Base-by-base conservation (phyloP, 2,113 vertebrate genomes). In the Odontesthes bonariensis region DNA sequence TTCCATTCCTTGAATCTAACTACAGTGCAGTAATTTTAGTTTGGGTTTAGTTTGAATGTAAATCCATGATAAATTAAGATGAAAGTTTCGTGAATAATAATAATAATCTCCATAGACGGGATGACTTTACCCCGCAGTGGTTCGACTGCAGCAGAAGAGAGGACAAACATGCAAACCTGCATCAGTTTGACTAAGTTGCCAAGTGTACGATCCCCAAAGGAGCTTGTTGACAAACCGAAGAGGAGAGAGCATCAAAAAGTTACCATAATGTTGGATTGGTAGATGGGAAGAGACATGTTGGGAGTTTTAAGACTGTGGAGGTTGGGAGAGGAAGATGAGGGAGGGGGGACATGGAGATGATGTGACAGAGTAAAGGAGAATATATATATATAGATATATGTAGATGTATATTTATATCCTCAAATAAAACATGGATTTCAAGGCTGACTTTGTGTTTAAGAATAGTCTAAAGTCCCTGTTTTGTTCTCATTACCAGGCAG, bases 401-500 rank as follows among this genome's bases (percentile, higher is more conserved):
- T 47, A 47, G 17, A 17, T 16, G 5, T 17, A 47, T 47, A 47
- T 47, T 17, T 47, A 47, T 52, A 20, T 42, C 22, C 12, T 55
- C 9, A 47, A 19, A 31, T 35, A 13, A 61, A 22, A 12, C 19
- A 1, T 57, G 10, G 17, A 73, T 75, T 32, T 60, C 53, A 64
- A 42, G 12, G 23, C 68, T 57, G 38, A 0, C 2, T 57, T 59
- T 14, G 42, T 70, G 35, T 10, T 38, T 38, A 38, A 38, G 1
- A 38, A 38, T 57, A 14, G 33, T 22, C 10, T 44, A 32, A 44
- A 16, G 38, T 46, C 40, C 19, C 17, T 27, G 40, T 1, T 73
- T 62, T 73, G 32, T 71, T 76, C 54, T 61, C 33, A 5, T 63
- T 46, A 23, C 22, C 86, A 97, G 96, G 96, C 89, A 95, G 93